These are phyloP conservation scores for Brienomyrus longianalis DNA, from an alignment of 2,113 vertebrate species.

Conservation along the genomic window DNA sequence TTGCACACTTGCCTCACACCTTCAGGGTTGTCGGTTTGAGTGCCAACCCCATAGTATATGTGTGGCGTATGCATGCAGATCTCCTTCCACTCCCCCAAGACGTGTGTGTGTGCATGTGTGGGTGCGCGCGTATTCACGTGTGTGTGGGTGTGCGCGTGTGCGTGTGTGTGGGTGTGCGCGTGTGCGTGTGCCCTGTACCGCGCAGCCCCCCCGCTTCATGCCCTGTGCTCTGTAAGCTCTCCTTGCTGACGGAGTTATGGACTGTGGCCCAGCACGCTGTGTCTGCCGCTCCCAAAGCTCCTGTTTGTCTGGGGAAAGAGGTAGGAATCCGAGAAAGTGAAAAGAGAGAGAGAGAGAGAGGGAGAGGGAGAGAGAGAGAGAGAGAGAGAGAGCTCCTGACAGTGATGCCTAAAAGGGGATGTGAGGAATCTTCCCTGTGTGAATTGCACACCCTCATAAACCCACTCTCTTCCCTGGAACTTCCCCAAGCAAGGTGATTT, in stretches of 20 bases:
- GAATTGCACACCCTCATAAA: neutral
- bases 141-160: neutral
- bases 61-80: neutral
- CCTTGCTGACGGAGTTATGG: neutral
- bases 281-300: neutral
- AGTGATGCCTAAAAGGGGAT: neutral
- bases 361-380: too few species aligned
- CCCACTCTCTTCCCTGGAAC: neutral
- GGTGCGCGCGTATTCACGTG: too few species aligned
- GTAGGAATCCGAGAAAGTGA: neutral
- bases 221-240: neutral
- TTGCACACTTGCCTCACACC: neutral
- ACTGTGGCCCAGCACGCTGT: neutral
- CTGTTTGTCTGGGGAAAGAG: neutral
- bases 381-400: too few species aligned
- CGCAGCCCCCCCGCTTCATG: neutral
- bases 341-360: neutral
- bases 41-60: neutral
- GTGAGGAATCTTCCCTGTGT: neutral
- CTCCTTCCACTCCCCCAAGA: neutral
- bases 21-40: neutral
- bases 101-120: neutral
- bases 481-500: neutral
- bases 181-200: neutral
- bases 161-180: too few species aligned